Conservation (phyloP, 2,888 invertebrate genomes). For the Ormyrus labotus region DNA sequence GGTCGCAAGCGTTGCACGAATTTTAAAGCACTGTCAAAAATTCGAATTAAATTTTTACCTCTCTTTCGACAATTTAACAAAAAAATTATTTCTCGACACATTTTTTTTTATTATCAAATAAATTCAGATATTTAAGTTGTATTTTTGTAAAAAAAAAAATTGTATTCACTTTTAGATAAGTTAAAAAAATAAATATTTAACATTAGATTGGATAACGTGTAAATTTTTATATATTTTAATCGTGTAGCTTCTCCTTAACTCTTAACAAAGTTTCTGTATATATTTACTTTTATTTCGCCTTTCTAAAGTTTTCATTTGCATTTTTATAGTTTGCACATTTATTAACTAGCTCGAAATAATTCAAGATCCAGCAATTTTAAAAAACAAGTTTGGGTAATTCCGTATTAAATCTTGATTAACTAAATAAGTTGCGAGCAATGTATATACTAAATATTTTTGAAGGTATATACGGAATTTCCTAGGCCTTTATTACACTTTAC, state of each 20-base stretch:
- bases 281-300: constrained; percentile 7
- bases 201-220: neutral
- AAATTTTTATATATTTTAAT: constrained; percentile 13
- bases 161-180: neutral
- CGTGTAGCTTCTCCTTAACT: constrained; percentile 41
- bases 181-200: neutral
- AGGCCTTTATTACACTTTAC: neutral
- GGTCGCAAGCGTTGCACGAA: too few relatives aligned
- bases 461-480: constrained; percentile 59
- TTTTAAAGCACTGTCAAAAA: too few relatives aligned
- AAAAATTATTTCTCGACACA: neutral
- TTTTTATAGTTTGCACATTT: constrained; percentile 41
- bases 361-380: constrained; percentile 32
- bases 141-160: constrained; percentile 15
- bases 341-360: constrained; percentile 17
- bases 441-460: constrained; percentile 57
- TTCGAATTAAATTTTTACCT: too few relatives aligned
- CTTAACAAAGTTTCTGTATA: neutral
- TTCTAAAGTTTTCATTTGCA: constrained; percentile 8
- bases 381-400: constrained; percentile 54
- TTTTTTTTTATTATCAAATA: neutral
- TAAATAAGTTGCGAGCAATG: neutral
- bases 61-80: too few relatives aligned
- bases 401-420: constrained; percentile 46
- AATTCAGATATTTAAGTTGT: neutral